Evolutionary conservation across 2,113 vertebrate species (phyloP).

Genomic region (Odontesthes bonariensis): DNA sequence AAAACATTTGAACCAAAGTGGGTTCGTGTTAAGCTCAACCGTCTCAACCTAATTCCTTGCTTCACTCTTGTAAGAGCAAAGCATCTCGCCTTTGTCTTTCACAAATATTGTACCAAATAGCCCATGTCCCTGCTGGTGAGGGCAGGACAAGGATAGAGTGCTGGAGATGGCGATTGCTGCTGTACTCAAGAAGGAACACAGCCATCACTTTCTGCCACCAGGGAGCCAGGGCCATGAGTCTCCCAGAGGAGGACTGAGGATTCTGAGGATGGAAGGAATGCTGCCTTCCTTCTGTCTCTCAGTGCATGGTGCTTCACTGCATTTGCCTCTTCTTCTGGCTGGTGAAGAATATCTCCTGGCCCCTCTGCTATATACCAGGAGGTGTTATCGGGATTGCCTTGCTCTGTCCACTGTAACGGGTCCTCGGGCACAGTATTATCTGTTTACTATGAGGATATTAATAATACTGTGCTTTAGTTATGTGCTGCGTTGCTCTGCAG

Average conservation of each 20-base stretch:
- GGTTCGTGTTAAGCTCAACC: slow-evolving; percentile 43
- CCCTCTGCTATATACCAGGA: slow-evolving; percentile 59
- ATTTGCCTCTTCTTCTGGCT: slow-evolving; percentile 41
- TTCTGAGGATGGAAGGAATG: slow-evolving; percentile 20
- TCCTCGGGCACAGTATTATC: slow-evolving; percentile 77
- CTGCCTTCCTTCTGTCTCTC: slow-evolving; percentile 40
- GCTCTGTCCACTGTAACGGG: slow-evolving; percentile 71
- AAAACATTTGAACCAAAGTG: slow-evolving; percentile 62
- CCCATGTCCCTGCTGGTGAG: slow-evolving; percentile 21
- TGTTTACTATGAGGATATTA: slow-evolving; percentile 83
- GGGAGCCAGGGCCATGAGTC: slow-evolving; percentile 35
- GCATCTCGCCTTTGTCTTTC: slow-evolving; percentile 14
- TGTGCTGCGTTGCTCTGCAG: slow-evolving; percentile 56
- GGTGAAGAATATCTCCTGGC: slow-evolving; percentile 71
- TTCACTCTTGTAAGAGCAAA: slow-evolving; percentile 61
- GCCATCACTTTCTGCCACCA: slow-evolving; percentile 49
- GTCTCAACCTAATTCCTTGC: slow-evolving; percentile 62
- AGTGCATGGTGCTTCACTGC: slow-evolving; percentile 5
- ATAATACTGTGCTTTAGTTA: slow-evolving; percentile 77
- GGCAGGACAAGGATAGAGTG: neutral
- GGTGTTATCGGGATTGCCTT: slow-evolving; percentile 69
- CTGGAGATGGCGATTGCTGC: slow-evolving; percentile 32
- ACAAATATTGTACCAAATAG: slow-evolving; percentile 62
- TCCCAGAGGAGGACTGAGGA: slow-evolving; percentile 34
- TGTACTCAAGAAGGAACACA: slow-evolving; percentile 54